These are phyloP conservation scores for Solenopsis invicta DNA, from an alignment of 1,140 invertebrate species.

Conservation along the genomic window DNA sequence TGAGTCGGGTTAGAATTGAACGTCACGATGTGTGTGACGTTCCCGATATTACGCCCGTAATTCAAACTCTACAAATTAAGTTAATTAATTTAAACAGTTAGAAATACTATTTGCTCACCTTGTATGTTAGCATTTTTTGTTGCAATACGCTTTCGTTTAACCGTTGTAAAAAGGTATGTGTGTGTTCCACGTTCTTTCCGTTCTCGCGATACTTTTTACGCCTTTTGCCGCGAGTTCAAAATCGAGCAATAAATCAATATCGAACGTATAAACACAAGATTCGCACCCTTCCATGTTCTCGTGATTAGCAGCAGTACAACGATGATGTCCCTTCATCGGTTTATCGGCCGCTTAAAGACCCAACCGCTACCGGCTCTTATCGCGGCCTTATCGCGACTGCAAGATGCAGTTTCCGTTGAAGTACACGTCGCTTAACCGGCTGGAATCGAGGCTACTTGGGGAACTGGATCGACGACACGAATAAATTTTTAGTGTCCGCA, in stretches of 20 bases:
- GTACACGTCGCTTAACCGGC: slow-evolving; percentile 28
- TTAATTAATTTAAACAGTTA: slow-evolving; percentile 25
- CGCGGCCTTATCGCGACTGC: slow-evolving; percentile 31
- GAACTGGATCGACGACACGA: slow-evolving; percentile 38
- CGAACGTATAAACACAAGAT: slow-evolving; percentile 18
- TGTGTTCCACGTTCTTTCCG: background rate
- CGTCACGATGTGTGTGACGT: background rate
- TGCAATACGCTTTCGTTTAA: background rate
- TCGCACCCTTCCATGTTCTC: slow-evolving; percentile 22
- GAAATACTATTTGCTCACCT: slow-evolving; percentile 8
- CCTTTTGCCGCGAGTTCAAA: background rate
- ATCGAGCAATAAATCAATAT: slow-evolving; percentile 22
- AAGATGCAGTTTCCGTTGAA: slow-evolving; percentile 32
- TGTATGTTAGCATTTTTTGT: background rate
- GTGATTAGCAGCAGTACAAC: slow-evolving; percentile 24
- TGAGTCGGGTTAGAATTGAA: background rate
- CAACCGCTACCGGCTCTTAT: slow-evolving; percentile 33
- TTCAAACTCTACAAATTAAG: background rate
- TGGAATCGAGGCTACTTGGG: slow-evolving; percentile 29
- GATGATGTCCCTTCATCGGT: slow-evolving; percentile 18
- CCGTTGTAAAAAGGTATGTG: background rate
- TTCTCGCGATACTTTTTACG: background rate
- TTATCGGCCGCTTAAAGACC: slow-evolving; percentile 17
- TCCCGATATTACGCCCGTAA: background rate
- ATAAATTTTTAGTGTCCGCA: slow-evolving; percentile 39